phyloP scores from a whole-genome alignment of 1,140 invertebrate genomes.

The Neotoxoptera formosana region DNA sequence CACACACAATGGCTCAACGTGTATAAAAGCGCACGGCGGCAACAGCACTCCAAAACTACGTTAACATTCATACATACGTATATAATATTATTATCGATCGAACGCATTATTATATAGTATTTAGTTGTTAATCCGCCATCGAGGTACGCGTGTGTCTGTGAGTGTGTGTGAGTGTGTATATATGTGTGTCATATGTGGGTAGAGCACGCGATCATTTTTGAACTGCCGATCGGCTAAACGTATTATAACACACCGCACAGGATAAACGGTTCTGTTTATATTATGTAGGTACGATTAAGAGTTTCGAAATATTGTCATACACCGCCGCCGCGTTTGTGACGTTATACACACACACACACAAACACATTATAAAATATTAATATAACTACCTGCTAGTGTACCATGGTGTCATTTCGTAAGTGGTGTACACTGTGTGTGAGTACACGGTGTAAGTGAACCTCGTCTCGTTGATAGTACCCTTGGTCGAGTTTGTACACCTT shows the following conservation, averaged over 20 bases:
- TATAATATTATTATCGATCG: not conserved
- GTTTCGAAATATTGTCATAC: not conserved
- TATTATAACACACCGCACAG: not conserved
- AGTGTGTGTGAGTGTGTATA: too few species aligned
- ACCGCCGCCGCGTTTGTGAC: not conserved
- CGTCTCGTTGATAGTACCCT: not conserved
- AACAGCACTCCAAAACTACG: not conserved
- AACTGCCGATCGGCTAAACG: not conserved
- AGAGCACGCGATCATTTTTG: not conserved
- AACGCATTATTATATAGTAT: not conserved
- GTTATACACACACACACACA: not conserved
- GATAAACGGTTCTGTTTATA: not conserved
- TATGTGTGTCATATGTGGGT: too few species aligned
- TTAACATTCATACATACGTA: not conserved
- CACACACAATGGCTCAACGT: not conserved
- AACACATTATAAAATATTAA: not conserved
- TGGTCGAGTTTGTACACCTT: not conserved
- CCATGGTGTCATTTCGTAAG: too few species aligned
- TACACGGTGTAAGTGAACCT: not conserved
- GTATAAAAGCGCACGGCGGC: not conserved
- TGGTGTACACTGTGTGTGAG: too few species aligned
- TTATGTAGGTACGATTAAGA: not conserved
- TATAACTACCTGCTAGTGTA: too few species aligned
- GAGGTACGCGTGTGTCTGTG: not conserved
- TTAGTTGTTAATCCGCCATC: not conserved